Conservation (phyloP, 2,888 invertebrate genomes). For the Scaptomyza caliginosa region DNA sequence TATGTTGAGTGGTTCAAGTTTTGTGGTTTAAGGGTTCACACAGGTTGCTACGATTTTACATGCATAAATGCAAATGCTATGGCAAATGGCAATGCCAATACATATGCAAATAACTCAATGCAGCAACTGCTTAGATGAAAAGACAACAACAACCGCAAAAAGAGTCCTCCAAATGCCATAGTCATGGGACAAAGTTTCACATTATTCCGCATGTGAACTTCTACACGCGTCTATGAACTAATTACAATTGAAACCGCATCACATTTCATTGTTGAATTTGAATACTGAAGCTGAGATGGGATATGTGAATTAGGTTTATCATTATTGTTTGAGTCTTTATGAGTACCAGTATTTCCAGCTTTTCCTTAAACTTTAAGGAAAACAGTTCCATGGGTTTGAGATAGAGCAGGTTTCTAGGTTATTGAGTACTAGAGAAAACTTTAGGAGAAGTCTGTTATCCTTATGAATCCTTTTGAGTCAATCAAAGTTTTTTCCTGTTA, state of each 20-base stretch:
- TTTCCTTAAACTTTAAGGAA: too few relatives aligned
- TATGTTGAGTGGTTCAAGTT: background rate
- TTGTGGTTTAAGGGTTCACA: background rate
- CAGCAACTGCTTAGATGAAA: slow-evolving; percentile 22
- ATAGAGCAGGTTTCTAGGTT: too few relatives aligned
- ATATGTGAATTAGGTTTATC: too few relatives aligned
- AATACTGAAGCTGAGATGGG: background rate
- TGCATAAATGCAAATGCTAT: slow-evolving; percentile 73
- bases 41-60: slow-evolving; percentile 28
- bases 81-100: slow-evolving; percentile 61
- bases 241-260: slow-evolving; percentile 20
- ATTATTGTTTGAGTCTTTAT: too few relatives aligned
- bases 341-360: too few relatives aligned
- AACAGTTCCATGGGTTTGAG: too few relatives aligned
- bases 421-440: too few relatives aligned
- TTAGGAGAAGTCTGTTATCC: too few relatives aligned
- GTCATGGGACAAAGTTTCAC: slow-evolving; percentile 2
- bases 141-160: background rate
- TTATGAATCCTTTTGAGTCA: too few relatives aligned
- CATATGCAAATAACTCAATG: slow-evolving; percentile 66
- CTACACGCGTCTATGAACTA: slow-evolving; percentile 22
- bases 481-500: too few relatives aligned
- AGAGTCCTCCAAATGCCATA: slow-evolving; percentile 11
- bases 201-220: background rate
- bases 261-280: slow-evolving; percentile 7